Base-by-base conservation (phyloP, 2,888 invertebrate species). In the Sclerodermus sp. region DNA sequence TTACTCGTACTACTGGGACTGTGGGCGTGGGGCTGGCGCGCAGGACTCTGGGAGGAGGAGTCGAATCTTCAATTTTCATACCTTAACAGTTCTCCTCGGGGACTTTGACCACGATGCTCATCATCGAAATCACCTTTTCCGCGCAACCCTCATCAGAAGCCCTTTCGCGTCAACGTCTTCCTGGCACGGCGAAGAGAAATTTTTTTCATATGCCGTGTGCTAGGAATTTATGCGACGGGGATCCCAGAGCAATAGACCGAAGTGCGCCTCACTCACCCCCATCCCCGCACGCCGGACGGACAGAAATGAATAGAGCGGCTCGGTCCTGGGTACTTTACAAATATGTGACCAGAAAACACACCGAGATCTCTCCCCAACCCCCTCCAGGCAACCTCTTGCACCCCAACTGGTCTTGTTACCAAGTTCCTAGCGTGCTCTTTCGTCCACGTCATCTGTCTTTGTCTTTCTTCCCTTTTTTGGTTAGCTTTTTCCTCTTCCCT, bases 261-360 rank as follows among this genome's bases (percentile, higher is more conserved):
- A 41, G 34, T 34, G 34, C 34, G 4, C 3, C 34, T 12, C 12
- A 34, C 34, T 9, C 30, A 6, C 30, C 10, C 30, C 30, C 14
- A 32, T 42, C 42, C 46, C 42, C 49, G 43, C 23, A 48, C n/a
- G 50, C 41, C 30, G 51, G 62, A 58, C 66, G 57, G 68, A 68
- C 70, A 68, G 64, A 66, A 73, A 73, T 73, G 71, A 73, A 73
- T 73, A 70, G 73, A 71, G 65, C 65, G 54, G 61, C 62, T 57
- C 60, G 58, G 62, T 60, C 65, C 60, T 46, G 66, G 70, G 67
- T 73, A 71, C 71, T 73, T 73, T 72, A 69, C 73, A 71, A 71
- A 73, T 73, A 73, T 73, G 73, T 73, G 73, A 73, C 73, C 67
- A 66, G 73, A 73, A 73, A 73, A 72, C 68, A 72, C 67, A 72